Evolutionary conservation across 2,797 vertebrate genomes (phyloP), one percentile per base, ranked within the genome.

Genomic region (Rhynchotus rufescens): DNA sequence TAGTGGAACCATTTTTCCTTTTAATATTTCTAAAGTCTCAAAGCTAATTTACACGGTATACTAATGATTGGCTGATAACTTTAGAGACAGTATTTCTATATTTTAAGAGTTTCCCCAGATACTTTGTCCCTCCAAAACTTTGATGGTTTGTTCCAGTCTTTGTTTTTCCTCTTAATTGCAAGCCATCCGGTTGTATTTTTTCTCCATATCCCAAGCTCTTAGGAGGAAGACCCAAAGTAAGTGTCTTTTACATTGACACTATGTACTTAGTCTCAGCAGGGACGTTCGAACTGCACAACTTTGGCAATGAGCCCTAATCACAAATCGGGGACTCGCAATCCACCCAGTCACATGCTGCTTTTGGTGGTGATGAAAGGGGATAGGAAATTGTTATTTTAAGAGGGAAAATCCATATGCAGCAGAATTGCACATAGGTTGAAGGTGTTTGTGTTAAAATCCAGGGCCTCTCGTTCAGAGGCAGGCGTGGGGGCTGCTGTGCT

Each of bases 281-380:
- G 17, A 54, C 15, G 42, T 36, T 36, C 9, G 51, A 62, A 8
- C 6, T 21, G 9, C 3, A 17, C 60, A 16, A 6, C 44, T 73
- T 20, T 59, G 34, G 5, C 47, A 38, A 3, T 3, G 8, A 15
- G 2, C 49, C 28, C 66, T 67, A 17, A 32, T 72, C 6, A 4
- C 26, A 28, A 44, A 72, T 2, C 7, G 1, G 4, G 23, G 60
- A 19, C 32, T 61, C 10, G 0, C 4, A 5, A 36, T 4, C 25
- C 38, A 47, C 1, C 11, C 3, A 22, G 30, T 23, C 21, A 3
- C 1, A 0, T 14, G 30, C 2, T 49, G 62, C 42, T 65, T 61
- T 40, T 40, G 19, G 3, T 2, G 5, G 22, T 3, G 0, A 0
- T 3, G 9, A 15, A 20, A 20, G 47, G 0, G 11, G 20, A 1